Conservation (phyloP, 1,140 invertebrate genomes). For the Holcopasites calliopsidis region DNA sequence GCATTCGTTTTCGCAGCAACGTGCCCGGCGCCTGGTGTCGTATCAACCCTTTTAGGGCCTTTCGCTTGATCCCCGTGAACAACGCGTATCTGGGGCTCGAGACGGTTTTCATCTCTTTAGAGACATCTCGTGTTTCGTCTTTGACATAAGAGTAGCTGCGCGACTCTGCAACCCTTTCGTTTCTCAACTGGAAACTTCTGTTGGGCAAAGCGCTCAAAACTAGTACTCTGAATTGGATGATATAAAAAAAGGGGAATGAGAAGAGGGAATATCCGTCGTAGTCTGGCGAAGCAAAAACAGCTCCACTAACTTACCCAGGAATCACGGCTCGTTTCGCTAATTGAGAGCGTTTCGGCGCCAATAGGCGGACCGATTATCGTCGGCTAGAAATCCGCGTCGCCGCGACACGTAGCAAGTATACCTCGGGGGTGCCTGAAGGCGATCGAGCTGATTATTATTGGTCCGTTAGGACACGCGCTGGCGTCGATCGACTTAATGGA, state of each 20-base stretch:
- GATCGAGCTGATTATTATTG: slow-evolving; percentile 30
- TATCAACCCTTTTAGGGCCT: neutral
- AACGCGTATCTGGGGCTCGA: neutral
- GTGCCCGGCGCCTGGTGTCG: neutral
- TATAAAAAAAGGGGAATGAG: neutral
- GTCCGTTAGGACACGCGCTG: slow-evolving; percentile 22
- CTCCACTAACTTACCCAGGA: neutral
- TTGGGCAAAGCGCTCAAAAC: too few relatives aligned
- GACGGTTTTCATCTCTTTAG: slow-evolving; percentile 24
- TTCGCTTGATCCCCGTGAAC: slow-evolving; percentile 1
- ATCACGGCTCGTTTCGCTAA: neutral
- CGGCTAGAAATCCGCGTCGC: neutral
- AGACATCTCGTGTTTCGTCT: neutral
- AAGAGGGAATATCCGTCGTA: neutral
- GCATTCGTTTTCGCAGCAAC: slow-evolving; percentile 30
- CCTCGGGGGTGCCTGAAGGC: slow-evolving; percentile 11
- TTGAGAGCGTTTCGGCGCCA: neutral
- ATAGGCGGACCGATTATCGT: slow-evolving; percentile 31
- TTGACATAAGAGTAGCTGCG: neutral
- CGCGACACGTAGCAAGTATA: neutral
- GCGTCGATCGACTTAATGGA: slow-evolving; percentile 37
- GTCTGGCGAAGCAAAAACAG: neutral
- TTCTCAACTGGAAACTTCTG: too few relatives aligned
- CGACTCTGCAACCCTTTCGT: neutral
- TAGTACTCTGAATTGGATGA: too few relatives aligned